Evolutionary conservation across 2,888 invertebrate genomes (phyloP).

Genomic region (Mycogona germanica): DNA sequence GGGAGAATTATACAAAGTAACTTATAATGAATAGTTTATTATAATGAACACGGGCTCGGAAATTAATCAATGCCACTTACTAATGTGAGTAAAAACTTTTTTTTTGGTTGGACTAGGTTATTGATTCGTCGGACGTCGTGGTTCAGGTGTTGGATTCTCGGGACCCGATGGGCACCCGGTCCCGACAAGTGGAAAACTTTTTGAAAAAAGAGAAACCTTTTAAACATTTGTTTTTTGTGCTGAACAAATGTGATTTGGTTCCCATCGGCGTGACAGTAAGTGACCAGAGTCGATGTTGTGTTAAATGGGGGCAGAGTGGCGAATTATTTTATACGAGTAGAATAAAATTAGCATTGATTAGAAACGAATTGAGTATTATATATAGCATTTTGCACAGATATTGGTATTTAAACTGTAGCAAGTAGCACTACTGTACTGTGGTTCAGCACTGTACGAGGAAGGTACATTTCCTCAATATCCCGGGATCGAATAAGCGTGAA

Average conservation of each 20-base stretch:
- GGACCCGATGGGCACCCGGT: slow-evolving; percentile 93
- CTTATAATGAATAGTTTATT: neutral
- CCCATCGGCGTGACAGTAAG: slow-evolving; percentile 87
- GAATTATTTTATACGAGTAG: no score
- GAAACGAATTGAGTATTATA: no score
- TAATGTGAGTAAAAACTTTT: slow-evolving; percentile 6
- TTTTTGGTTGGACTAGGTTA: slow-evolving; percentile 36
- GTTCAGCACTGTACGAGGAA: no score
- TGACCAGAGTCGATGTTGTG: no score
- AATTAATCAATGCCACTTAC: slow-evolving; percentile 13
- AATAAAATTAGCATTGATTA: no score
- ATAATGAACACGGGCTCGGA: no score
- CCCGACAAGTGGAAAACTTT: slow-evolving; percentile 82
- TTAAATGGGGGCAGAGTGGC: no score
- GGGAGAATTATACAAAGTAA: slow-evolving; percentile 97
- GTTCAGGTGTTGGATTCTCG: slow-evolving; percentile 92
- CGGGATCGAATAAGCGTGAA: no score
- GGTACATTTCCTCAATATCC: no score
- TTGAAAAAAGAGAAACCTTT: slow-evolving; percentile 87
- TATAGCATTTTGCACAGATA: no score
- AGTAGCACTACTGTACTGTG: no score
- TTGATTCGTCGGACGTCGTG: slow-evolving; percentile 96
- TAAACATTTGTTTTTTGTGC: slow-evolving; percentile 91
- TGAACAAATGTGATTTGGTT: slow-evolving; percentile 82
- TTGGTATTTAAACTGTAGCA: no score